phyloP scores from a whole-genome alignment of 2,113 vertebrate genomes.

The Antidorcas marsupialis region DNA sequence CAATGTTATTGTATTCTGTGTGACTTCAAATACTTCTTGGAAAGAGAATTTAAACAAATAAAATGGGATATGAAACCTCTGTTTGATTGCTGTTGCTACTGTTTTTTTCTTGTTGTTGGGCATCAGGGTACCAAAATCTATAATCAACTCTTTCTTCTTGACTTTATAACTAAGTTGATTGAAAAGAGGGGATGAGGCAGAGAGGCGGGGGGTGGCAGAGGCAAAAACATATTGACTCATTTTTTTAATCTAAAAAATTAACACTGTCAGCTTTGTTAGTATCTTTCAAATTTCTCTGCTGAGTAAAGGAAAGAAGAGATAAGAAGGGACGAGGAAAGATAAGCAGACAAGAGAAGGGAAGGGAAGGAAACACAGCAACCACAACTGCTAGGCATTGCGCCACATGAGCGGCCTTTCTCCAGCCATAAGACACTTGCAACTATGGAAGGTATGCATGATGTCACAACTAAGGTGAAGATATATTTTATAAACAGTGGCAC shows the following conservation, averaged over 20 bases:
- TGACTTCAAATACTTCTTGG: neutral
- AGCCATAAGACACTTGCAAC: neutral
- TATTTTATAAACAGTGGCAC: neutral
- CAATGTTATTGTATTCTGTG: neutral
- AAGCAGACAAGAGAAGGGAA: neutral
- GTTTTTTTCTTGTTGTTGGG: neutral
- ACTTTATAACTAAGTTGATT: neutral
- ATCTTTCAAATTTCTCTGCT: neutral
- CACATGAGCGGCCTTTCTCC: neutral
- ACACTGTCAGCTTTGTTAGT: neutral
- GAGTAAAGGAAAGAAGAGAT: neutral
- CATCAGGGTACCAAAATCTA: neutral
- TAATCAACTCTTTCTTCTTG: neutral
- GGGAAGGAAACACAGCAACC: neutral
- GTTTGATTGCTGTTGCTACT: neutral
- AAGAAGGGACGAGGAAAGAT: neutral
- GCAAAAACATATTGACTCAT: neutral
- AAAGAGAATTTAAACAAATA: conserved; percentile 11
- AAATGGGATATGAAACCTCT: neutral
- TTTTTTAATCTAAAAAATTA: neutral
- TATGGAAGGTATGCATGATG: neutral
- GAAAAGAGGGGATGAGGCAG: neutral
- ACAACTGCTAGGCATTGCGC: neutral
- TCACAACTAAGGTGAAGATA: neutral
- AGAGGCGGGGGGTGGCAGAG: fast-evolving